Percentiles rank a stretch among this genome's conserved stretches.
phyloP scores from a whole-genome alignment of 2,797 vertebrate genomes.

The Kryptopterus vitreolus region DNA sequence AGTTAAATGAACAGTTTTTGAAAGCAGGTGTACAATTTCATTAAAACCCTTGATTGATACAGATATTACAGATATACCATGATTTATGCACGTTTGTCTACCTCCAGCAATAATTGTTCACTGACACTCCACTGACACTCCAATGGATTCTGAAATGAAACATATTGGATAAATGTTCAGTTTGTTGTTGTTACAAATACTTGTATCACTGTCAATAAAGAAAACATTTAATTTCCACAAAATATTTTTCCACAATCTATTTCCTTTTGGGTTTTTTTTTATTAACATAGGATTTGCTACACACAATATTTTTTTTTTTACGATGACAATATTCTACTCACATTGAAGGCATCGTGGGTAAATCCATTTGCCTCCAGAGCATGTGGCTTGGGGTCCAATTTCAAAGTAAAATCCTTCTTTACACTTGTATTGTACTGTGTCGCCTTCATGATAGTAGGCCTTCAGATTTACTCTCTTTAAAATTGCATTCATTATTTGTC shows the following conservation, averaged over 20 bases:
- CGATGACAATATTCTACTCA: not conserved
- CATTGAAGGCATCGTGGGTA: slow-evolving; percentile 1
- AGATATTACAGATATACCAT: not conserved
- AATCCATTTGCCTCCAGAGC: not conserved
- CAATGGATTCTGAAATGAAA: not conserved
- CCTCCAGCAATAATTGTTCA: not conserved
- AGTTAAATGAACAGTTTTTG: no score
- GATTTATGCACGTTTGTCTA: not conserved
- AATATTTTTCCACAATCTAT: no score
- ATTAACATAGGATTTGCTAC: not conserved
- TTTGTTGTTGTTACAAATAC: not conserved
- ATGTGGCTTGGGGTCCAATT: not conserved
- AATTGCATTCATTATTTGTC: not conserved
- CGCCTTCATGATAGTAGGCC: not conserved
- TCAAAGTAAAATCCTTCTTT: not conserved
- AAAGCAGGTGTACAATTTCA: not conserved
- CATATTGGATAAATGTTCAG: not conserved
- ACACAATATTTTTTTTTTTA: not conserved
- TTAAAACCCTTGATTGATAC: not conserved
- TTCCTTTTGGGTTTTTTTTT: no score
- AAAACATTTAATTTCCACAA: not conserved
- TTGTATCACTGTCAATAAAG: not conserved
- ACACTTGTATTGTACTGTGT: not conserved
- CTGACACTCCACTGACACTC: not conserved
- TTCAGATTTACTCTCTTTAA: not conserved